Base-by-base conservation (phyloP, 2,888 invertebrate genomes). In the Tetranychus truncatus region DNA sequence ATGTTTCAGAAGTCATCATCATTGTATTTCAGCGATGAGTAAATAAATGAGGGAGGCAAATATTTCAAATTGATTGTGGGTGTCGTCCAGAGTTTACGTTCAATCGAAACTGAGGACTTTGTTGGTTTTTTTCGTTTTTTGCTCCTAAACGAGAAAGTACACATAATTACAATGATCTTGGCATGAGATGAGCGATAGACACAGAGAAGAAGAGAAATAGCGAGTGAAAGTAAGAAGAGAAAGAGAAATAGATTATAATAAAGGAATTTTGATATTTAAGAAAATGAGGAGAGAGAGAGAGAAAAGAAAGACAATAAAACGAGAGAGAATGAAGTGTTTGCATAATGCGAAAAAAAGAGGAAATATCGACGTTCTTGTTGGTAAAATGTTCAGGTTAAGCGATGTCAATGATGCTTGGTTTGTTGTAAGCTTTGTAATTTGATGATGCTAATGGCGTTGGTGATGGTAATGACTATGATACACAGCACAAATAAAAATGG, bases 381-480 rank as follows among this genome's bases (percentile, higher is more conserved):
- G 24, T 67, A 74, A 80, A 84, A 83, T 84, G 92, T 92, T 86
- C 95, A 94, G 24, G 95, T 95, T 81, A 95, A 95, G 84, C 93
- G 94, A 82, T 95, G 89, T 83, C 93, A 92, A 0, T 95, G 95
- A 82, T 95, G 96, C 84, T 95, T 34, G 34, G 55, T 55, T 55
- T 55, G 15, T 55, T 55, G 15, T 15, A 95, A 6, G 92, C 88
- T 84, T 96, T 96, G 83, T 55, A 55, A 55, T 9, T 11, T 55
- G 55, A 55, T 55, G 55, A 55, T 55, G 55, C 3, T 55, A 15
- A 55, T 55, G 9, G 55, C 15, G 92, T 9, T 55, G 55, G 55
- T 55, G 55, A 55, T 55, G 55, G 55, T 55, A 15, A 55, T 55
- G 55, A 55, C 15, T 55, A 15, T 55, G 15, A 55, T 15, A 55